phyloP scores from a whole-genome alignment of 92 coral and sea anemone species.

The Paragorgia papillata region DNA sequence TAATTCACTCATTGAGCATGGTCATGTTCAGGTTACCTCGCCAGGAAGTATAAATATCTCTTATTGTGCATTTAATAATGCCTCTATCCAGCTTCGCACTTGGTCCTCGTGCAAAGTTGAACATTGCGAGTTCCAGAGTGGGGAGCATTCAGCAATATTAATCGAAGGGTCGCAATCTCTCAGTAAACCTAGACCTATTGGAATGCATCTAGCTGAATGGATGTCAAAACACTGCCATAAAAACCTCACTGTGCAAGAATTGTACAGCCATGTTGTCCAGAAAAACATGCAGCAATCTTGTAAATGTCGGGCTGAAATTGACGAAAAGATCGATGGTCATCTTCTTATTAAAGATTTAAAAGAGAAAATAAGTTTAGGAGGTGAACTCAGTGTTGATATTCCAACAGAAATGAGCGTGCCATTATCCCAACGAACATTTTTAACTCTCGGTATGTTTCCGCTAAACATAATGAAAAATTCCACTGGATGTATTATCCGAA shows the following conservation, averaged over 20 bases:
- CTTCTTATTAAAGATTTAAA: slow-evolving; percentile 38
- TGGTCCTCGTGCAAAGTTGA: slow-evolving; percentile 82
- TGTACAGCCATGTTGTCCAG: slow-evolving; percentile 72
- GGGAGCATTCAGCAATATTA: slow-evolving; percentile 77
- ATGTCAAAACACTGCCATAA: slow-evolving; percentile 63
- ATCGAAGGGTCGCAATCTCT: slow-evolving; percentile 89
- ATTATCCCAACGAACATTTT: slow-evolving; percentile 48
- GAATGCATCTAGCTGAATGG: slow-evolving; percentile 88
- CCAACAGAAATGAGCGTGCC: slow-evolving; percentile 59
- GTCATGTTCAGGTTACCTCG: slow-evolving; percentile 83
- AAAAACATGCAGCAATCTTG: slow-evolving; percentile 34
- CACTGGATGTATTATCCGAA: slow-evolving; percentile 85
- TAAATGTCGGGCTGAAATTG: slow-evolving; percentile 2
- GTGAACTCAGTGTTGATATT: slow-evolving; percentile 53
- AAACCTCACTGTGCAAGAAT: slow-evolving; percentile 70
- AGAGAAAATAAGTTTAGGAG: slow-evolving; percentile 14
- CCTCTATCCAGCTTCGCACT: slow-evolving; percentile 78
- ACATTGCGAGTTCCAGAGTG: slow-evolving; percentile 87
- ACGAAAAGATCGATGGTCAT: slow-evolving; percentile 36
- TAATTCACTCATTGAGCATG: slow-evolving; percentile 87
- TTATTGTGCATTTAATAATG: slow-evolving; percentile 79
- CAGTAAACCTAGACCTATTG: slow-evolving; percentile 74
- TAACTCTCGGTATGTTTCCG: slow-evolving; percentile 65
- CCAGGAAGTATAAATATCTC: slow-evolving; percentile 84
- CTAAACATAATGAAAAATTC: slow-evolving; percentile 74